Base-by-base conservation (phyloP, 2,888 invertebrate genomes). In the Lobophora halterata region DNA sequence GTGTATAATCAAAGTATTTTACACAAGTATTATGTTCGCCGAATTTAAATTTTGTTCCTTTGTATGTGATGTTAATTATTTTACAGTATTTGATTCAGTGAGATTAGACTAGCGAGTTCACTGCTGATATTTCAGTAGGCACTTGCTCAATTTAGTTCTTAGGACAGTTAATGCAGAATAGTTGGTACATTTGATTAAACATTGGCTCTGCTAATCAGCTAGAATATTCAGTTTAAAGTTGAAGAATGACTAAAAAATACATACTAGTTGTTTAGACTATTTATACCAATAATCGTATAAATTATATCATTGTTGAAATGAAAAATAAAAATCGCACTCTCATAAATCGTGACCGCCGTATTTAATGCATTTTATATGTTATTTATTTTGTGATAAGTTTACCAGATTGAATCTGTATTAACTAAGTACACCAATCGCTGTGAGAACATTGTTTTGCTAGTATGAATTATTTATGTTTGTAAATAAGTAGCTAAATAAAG, bases 371-470 rank as follows among this genome's bases (percentile, higher is more conserved):
- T 42, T 26, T 35, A 13, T 34, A 34, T 27, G 23, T 36, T 10
- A 32, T 28, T 35, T 27, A 26, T 17, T 9, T 20, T 14, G 9
- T 7, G n/a, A 29, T 40, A 19, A 13, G 13, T 9, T 21, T 5
- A 46, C 64, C 69, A 67, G 73, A 73, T 73, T 25, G 51, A 68
- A 72, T 75, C 72, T 73, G 71, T 68, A 63, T 21, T 31, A 5
- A 18, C 20, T 13, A 29, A 68, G 67, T 68, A 71, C 65, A 55
- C 28, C 32, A 20, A 10, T 27, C 35, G 23, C 27, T 48, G 43
- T 43, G 46, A 45, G 30, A 49, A 32, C 16, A 37, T 46, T 29
- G 23, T 28, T 32, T 40, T 45, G 41, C 47, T 48, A 44, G 7
- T 52, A 45, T 36, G 32, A 36, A 35, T 43, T 43, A 40, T 32